Percentiles rank a stretch among this genome's conserved stretches.
phyloP scores from a whole-genome alignment of 2,113 vertebrate species.

The Mormoops blainvillei region DNA sequence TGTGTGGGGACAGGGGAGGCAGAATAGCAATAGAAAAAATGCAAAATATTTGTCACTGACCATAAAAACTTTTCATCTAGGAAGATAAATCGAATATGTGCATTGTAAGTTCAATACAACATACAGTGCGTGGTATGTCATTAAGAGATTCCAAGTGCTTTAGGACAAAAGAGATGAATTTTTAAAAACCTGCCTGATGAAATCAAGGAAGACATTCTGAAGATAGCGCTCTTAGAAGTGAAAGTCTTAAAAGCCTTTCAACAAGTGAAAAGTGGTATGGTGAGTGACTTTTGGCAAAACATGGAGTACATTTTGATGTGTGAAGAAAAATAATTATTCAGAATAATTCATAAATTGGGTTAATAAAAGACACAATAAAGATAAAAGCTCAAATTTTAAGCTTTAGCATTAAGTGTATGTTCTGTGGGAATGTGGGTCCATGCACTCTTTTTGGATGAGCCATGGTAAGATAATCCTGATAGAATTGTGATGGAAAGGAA shows the following conservation, averaged over 20 bases:
- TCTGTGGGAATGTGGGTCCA: neutral
- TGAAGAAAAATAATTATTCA: neutral
- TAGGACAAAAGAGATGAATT: neutral
- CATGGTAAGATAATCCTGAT: neutral
- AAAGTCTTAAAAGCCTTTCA: neutral
- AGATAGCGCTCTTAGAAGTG: neutral
- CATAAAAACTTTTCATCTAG: neutral
- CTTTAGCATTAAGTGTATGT: neutral
- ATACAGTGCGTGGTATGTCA: neutral
- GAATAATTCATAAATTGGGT: neutral
- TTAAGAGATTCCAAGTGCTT: neutral
- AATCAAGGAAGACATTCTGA: neutral
- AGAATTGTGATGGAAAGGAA: neutral
- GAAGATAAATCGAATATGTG: neutral
- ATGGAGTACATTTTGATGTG: neutral
- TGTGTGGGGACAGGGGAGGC: neutral
- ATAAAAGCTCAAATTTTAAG: neutral
- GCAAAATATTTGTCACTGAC: neutral
- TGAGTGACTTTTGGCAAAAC: neutral
- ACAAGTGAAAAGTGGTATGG: rapidly evolving
- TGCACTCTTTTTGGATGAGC: neutral
- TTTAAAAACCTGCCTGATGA: neutral
- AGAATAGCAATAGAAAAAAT: neutral
- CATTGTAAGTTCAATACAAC: neutral
- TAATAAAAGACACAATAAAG: neutral